Percentiles rank a stretch among this genome's conserved stretches.
Evolutionary conservation across 1,140 invertebrate genomes (phyloP).

Genomic region (Schlechtendalia chinensis): DNA sequence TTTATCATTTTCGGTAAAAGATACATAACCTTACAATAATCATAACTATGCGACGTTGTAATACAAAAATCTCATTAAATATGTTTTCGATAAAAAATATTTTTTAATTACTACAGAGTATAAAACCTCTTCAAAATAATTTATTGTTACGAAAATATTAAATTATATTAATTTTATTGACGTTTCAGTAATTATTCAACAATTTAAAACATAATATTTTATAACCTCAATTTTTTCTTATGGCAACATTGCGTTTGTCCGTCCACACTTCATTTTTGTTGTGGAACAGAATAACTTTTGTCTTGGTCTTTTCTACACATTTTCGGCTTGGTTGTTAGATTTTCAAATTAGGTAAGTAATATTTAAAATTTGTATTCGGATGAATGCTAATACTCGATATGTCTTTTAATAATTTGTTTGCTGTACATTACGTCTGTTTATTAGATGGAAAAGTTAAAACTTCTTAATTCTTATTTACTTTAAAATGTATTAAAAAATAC

Average conservation of each 20-base stretch:
- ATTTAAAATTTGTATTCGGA: background rate
- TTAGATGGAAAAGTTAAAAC: too few species aligned
- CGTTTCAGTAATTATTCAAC: background rate
- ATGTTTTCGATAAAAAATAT: background rate
- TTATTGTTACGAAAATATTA: background rate
- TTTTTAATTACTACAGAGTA: background rate
- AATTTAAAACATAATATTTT: background rate
- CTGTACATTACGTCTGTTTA: too few species aligned
- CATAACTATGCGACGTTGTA: background rate
- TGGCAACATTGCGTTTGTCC: slow-evolving; percentile 7
- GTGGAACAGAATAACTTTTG: background rate
- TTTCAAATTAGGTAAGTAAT: slow-evolving; percentile 30
- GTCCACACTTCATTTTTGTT: slow-evolving; percentile 36
- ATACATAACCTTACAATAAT: slow-evolving; percentile 20
- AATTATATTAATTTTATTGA: background rate
- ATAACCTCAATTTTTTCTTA: slow-evolving; percentile 29
- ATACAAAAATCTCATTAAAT: background rate
- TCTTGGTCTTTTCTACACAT: slow-evolving; percentile 11
- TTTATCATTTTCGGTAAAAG: slow-evolving; percentile 34
- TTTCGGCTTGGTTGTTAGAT: background rate
- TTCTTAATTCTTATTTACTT: background rate
- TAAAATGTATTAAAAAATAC: background rate
- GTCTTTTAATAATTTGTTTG: background rate
- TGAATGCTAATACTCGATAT: background rate
- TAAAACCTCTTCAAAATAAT: background rate